phyloP scores from a whole-genome alignment of 2,888 invertebrate genomes.

The Macrosiphum euphorbiae region DNA sequence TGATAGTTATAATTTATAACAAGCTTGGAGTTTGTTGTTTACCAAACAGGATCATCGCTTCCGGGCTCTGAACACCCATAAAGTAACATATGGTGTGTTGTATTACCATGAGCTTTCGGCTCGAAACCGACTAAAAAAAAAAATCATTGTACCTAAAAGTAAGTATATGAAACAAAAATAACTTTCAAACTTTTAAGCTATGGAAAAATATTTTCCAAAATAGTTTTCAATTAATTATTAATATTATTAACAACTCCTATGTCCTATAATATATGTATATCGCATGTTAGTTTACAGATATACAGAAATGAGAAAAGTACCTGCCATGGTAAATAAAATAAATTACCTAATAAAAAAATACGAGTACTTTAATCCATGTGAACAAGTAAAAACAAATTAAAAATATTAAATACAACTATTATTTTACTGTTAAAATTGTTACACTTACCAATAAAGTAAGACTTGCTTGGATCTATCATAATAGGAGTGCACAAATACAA shows the following conservation, averaged over 20 bases:
- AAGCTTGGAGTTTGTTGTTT: not conserved
- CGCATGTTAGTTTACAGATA: too few relatives aligned
- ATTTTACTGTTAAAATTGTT: slow-evolving; percentile 26
- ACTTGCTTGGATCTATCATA: slow-evolving; percentile 81
- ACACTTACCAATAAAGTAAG: slow-evolving; percentile 84
- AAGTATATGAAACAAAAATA: not conserved
- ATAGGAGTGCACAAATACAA: slow-evolving; percentile 92
- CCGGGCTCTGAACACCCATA: slow-evolving; percentile 91
- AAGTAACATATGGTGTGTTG: slow-evolving; percentile 92
- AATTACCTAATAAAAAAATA: not conserved
- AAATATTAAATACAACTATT: not conserved
- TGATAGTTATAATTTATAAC: not conserved
- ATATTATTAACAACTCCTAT: too few relatives aligned
- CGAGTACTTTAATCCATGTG: not conserved
- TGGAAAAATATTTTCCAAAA: not conserved
- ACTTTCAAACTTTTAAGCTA: not conserved
- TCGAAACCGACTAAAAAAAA: slow-evolving; percentile 84
- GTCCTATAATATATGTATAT: too few relatives aligned
- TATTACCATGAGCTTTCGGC: slow-evolving; percentile 91
- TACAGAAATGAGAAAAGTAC: too few relatives aligned
- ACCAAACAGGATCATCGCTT: slow-evolving; percentile 78
- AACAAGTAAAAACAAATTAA: not conserved
- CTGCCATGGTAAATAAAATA: not conserved
- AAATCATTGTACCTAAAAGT: not conserved
- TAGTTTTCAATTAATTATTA: not conserved